Conservation (phyloP, 2,888 invertebrate genomes). For the Drosophila austrosaltans region DNA sequence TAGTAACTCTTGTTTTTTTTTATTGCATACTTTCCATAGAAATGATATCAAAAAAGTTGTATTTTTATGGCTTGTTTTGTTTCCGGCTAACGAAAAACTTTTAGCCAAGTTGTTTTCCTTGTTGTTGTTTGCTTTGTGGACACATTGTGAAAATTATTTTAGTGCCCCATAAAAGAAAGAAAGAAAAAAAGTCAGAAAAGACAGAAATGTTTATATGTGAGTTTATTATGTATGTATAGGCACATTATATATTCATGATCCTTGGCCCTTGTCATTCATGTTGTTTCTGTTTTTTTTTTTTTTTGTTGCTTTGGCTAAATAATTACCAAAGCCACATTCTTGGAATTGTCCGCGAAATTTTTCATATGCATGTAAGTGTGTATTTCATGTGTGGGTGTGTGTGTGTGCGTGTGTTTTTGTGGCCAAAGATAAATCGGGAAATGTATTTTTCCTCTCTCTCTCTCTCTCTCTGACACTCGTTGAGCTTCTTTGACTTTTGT, state of each 20-base stretch:
- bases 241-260: constrained; percentile 62
- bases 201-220: constrained; percentile 26
- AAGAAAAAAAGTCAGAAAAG: constrained; percentile 2
- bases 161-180: constrained; percentile 60
- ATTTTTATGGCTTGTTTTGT: constrained; percentile 61
- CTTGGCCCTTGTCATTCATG: constrained; percentile 41
- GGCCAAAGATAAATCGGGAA: constrained; percentile 64
- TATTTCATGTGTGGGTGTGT: constrained; percentile 22
- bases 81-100: constrained; percentile 54
- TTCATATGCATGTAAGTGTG: constrained; percentile 35
- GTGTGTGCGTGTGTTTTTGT: neutral
- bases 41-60: constrained; percentile 42
- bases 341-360: constrained; percentile 24
- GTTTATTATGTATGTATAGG: constrained; percentile 26
- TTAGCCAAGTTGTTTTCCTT: constrained; percentile 46
- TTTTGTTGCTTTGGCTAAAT: constrained; percentile 50
- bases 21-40: constrained; percentile 28
- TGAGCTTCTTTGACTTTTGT: constrained; percentile 6
- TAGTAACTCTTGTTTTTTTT: constrained; percentile 12
- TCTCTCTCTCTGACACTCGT: constrained; percentile 29
- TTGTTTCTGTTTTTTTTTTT: neutral
- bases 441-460: constrained; percentile 42
- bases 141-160: constrained; percentile 64
- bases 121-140: constrained; percentile 37
- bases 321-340: constrained; percentile 55